A percentile compares a stretch with the other conserved stretches of the same genome.
phyloP scores from a whole-genome alignment of 2,113 vertebrate species.

The Neoarius graeffei region DNA sequence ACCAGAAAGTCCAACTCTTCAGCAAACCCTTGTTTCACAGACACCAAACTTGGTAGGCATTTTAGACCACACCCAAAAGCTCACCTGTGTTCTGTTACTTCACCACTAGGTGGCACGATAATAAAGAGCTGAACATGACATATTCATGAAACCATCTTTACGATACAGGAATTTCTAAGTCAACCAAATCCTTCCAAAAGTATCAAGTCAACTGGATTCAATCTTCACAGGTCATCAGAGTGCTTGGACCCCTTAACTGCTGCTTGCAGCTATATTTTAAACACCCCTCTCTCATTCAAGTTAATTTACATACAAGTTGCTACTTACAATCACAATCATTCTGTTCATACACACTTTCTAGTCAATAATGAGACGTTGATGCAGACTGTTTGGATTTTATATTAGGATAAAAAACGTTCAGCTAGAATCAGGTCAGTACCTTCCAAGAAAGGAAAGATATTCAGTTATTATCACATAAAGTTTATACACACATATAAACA shows the following conservation, averaged over 20 bases:
- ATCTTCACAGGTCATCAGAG: neutral
- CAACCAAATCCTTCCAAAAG: neutral
- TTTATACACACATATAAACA: constrained; percentile 63
- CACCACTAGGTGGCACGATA: neutral
- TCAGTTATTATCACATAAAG: constrained; percentile 58
- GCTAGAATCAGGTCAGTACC: constrained; percentile 65
- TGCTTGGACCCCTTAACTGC: neutral
- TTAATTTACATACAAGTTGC: too few relatives aligned
- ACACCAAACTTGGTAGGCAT: neutral
- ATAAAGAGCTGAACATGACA: neutral
- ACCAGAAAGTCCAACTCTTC: neutral
- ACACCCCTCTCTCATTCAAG: neutral
- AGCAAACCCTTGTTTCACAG: neutral
- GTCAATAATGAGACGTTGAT: constrained; percentile 36
- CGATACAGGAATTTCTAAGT: neutral
- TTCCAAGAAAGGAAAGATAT: constrained; percentile 73
- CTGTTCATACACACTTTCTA: neutral
- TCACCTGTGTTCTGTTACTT: neutral
- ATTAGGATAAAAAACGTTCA: constrained; percentile 46
- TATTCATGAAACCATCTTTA: neutral
- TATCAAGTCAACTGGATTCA: neutral
- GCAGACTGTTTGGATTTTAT: constrained; percentile 56
- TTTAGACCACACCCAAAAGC: neutral
- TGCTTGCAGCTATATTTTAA: neutral
- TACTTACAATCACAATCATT: neutral